Conservation (phyloP, 2,888 invertebrate genomes). For the Cataglyphis rosenhaueri region DNA sequence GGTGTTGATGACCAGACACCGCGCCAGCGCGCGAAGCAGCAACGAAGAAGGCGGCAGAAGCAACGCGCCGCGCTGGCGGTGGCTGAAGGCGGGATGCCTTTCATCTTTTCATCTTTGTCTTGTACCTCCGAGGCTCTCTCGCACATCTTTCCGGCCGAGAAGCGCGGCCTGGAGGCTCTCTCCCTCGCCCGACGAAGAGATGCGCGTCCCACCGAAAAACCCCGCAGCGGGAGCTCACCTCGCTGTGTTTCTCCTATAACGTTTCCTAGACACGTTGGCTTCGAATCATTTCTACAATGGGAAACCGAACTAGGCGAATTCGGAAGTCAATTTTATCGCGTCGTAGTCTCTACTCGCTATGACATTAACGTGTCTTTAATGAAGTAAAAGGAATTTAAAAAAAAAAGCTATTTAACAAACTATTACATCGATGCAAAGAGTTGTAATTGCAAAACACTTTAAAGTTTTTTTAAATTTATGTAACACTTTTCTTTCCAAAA, state of each 20-base stretch:
- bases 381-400: background rate
- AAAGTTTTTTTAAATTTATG: background rate
- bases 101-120: conserved; percentile 83
- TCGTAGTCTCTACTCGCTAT: background rate
- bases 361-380: background rate
- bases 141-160: conserved; percentile 41
- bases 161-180: conserved; percentile 39
- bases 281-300: background rate
- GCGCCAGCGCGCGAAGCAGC: conserved; percentile 60
- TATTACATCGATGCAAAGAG: background rate
- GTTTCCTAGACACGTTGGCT: conserved; percentile 29
- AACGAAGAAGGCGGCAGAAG: conserved; percentile 54
- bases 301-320: conserved; percentile 5
- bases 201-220: conserved; percentile 36
- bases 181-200: conserved; percentile 6
- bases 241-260: conserved; percentile 2
- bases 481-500: background rate
- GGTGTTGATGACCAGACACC: conserved; percentile 74
- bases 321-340: conserved; percentile 37
- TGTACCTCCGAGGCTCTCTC: conserved; percentile 54
- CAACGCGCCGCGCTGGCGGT: conserved; percentile 75
- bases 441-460: background rate
- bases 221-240: conserved; percentile 36
- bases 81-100: conserved; percentile 83
- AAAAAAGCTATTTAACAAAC: background rate